Percentiles rank a stretch among this genome's conserved stretches.
These are phyloP conservation scores for Tipula vernalis DNA, from an alignment of 2,888 invertebrate genomes.

Conservation along the genomic window DNA sequence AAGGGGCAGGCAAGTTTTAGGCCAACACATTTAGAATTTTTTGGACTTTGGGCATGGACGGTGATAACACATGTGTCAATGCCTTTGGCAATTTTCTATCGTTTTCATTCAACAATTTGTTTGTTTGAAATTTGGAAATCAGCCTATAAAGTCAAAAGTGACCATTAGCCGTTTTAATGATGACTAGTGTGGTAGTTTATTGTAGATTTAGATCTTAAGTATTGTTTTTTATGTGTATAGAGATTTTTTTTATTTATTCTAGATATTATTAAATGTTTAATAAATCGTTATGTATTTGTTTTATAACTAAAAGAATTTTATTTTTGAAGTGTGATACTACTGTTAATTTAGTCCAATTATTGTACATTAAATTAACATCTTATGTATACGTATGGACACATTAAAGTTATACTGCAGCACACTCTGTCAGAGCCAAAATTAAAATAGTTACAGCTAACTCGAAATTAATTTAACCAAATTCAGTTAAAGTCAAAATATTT, in stretches of 20 bases:
- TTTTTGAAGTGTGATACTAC: neutral
- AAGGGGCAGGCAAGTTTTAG: slow-evolving; percentile 73
- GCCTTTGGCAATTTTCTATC: slow-evolving; percentile 79
- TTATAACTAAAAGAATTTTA: neutral
- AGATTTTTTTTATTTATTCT: neutral
- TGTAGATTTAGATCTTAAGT: neutral
- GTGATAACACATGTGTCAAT: slow-evolving; percentile 81
- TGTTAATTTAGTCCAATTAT: too few species aligned
- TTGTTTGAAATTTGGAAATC: slow-evolving; percentile 88
- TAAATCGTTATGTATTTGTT: neutral
- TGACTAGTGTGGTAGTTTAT: neutral
- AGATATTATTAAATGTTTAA: neutral
- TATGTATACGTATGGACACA: too few species aligned
- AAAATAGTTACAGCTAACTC: too few species aligned
- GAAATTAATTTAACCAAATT: too few species aligned
- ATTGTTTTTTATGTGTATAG: neutral
- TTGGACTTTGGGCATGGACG: slow-evolving; percentile 83
- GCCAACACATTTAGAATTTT: slow-evolving; percentile 68
- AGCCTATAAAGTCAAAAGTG: slow-evolving; percentile 59
- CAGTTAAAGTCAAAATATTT: too few species aligned
- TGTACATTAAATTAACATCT: too few species aligned
- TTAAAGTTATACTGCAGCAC: too few species aligned
- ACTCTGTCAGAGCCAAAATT: too few species aligned
- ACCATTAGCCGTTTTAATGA: neutral
- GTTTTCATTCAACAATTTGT: slow-evolving; percentile 86